Evolutionary conservation across 2,888 invertebrate genomes (phyloP), one percentile per base, ranked within the genome.

Genomic region (Nomada ferruginata): DNA sequence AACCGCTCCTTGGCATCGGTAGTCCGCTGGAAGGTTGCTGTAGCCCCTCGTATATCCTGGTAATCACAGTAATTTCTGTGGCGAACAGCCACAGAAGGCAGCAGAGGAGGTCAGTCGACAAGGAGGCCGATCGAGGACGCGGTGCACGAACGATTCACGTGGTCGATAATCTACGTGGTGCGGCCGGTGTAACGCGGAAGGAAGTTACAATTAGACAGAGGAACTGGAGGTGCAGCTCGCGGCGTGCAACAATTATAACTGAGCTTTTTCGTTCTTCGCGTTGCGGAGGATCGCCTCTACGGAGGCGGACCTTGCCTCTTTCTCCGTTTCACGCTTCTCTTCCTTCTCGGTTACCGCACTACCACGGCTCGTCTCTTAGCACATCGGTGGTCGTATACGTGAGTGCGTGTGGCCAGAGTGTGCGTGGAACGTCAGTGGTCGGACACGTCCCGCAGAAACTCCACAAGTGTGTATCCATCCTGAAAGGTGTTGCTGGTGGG

Each of bases 231-330:
- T 89, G 89, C 90, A 90, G 89, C 92, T 92, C 91, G 90, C 90
- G 91, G 90, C 92, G 90, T 91, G 90, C 90, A 93, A 93, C 93
- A 94, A 94, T 94, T 94, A 94, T 93, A 93, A 94, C 93, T 94
- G 93, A 93, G 93, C 92, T 92, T 93, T 93, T 93, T 93, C 91
- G 93, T 88, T 85, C 88, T 83, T 77, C 84, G 79, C 87, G 74
- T 78, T 76, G 79, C 52, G 75, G 85, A 85, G 76, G 80, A 90
- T 84, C 76, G 76, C 80, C 15, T 73, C 89, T 81, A 90, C 88
- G 93, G 91, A 92, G 93, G 93, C 93, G 93, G 93, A 91, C 91
- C 93, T 84, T 83, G 36, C 77, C 47, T 76, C 82, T 78, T 47
- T 47, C 73, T 79, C 60, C 36, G 57, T 60, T 55, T 23, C 2